Evolutionary conservation across 1,140 invertebrate genomes (phyloP), one percentile per base, ranked within the genome.

Genomic region (Wasmannia auropunctata): DNA sequence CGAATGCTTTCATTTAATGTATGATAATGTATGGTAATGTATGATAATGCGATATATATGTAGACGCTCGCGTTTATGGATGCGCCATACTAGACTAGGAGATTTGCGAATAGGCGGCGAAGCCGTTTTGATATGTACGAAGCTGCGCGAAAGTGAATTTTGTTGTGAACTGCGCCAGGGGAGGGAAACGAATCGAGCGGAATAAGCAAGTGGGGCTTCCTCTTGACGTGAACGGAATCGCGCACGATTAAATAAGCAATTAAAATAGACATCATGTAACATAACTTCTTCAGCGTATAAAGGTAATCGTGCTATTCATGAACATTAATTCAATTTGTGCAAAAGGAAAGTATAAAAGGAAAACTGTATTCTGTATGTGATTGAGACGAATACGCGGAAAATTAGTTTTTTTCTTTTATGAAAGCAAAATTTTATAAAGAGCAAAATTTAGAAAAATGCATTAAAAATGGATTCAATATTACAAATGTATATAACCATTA

Each of bases 11-110:
- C 84, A 56, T 83, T 79, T 87, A 90, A 90, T 83, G 76, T 90
- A 90, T 90, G 88, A 85, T 90, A 90, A 90, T 90, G 75, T 90
- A 90, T 87, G 89, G 86, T 90, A 90, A 90, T 90, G 49, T 87
- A 90, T 90, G 88, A 87, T 90, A 90, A 90, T 90, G 56, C 40
- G 56, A 85, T 87, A 79, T 87, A 72, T 87, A 85, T 81, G 58
- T 83, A 58, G 63, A 77, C 75, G 62, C 76, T 40, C 76, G 84
- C 76, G 40, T 79, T 88, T 88, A 86, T 56, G 67, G 56, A 86
- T 62, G 54, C 87, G 76, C 72, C 72, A 56, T 86, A 43, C 74
- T 54, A 51, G 51, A 22, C 1, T 3, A 8, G 25, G 69, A 72
- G 46, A 86, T 80, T 49, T 43, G 69, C 81, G 51, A 85, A 79